These are phyloP conservation scores for Drosophila prolongata DNA, from an alignment of 2,888 invertebrate genomes.

Conservation along the genomic window DNA sequence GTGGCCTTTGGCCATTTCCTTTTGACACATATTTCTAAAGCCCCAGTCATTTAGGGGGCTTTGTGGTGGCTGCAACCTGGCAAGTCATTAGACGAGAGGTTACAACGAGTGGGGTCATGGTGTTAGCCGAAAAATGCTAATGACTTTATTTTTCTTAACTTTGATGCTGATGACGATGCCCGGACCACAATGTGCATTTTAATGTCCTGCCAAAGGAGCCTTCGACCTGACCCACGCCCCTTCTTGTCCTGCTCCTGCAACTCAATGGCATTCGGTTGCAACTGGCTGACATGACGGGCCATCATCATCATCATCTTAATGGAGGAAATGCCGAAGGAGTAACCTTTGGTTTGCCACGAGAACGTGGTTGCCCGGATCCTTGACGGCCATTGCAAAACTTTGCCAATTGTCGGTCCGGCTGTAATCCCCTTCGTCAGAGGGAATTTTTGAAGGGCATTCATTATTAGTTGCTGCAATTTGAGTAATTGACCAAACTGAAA, in stretches of 20 bases:
- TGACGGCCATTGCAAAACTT: slow-evolving; percentile 37
- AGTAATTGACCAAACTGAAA: slow-evolving; percentile 65
- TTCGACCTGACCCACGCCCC: slow-evolving; percentile 47
- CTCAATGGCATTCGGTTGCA: slow-evolving; percentile 60
- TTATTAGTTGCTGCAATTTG: slow-evolving; percentile 65
- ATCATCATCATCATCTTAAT: slow-evolving; percentile 32
- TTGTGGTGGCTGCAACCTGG: slow-evolving; percentile 49
- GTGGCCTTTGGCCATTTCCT: slow-evolving; percentile 53
- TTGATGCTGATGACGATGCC: slow-evolving; percentile 41
- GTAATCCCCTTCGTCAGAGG: slow-evolving; percentile 17
- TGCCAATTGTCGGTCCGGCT: slow-evolving; percentile 34
- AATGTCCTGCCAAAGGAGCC: slow-evolving; percentile 64
- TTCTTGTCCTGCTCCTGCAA: neutral
- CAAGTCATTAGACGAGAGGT: slow-evolving; percentile 43
- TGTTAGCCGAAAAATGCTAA: slow-evolving; percentile 74
- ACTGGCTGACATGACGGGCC: slow-evolving; percentile 54
- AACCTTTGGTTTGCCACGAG: slow-evolving; percentile 42
- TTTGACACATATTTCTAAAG: slow-evolving; percentile 66
- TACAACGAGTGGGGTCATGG: neutral
- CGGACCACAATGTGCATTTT: slow-evolving; percentile 73
- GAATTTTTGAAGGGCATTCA: slow-evolving; percentile 52
- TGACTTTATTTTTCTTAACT: slow-evolving; percentile 75
- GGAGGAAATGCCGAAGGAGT: slow-evolving; percentile 20
- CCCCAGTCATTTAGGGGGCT: slow-evolving; percentile 56
- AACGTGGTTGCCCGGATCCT: slow-evolving; percentile 40